Evolutionary conservation across 1,140 invertebrate genomes (phyloP), one percentile per base, ranked within the genome.

Genomic region (Campoletis sonorensis): DNA sequence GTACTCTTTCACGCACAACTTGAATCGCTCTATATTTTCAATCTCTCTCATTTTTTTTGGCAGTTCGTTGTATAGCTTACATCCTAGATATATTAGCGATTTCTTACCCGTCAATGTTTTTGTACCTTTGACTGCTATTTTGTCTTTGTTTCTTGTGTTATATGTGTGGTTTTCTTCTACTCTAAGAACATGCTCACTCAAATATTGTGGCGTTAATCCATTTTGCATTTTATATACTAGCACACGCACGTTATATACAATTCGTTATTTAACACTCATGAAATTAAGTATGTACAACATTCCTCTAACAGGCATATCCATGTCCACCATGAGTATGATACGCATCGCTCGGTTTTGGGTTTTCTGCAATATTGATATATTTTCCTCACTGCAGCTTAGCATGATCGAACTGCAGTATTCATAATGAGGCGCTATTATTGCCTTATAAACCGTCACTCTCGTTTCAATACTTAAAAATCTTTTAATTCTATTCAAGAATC

Each of bases 321-420:
- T 30, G 45, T 72, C 27, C 23, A 27, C 51, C 40, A 27, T 61
- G 18, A 75, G 45, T 18, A 75, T 81, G 13, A 71, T 23, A 21
- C 71, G 21, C 79, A 81, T 81, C 58, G 79, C 71, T 30, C 70
- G 49, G 26, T 73, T 81, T 40, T 73, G 70, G n/a, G 54, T 26
- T 81, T 30, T 73, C 71, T 80, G 68, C 30, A 80, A 21, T 26
- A 45, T 23, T 4, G 70, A n/a, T n/a, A 80, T 13, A 18, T 58
- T 49, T 33, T 72, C 49, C 64, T 81, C 27, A 26, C 49, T 72
- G 27, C 72, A 61, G 30, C 79, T 81, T 30, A 81, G 26, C 49
- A 81, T 51, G 1, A 78, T 15, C 27, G 81, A 78, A 71, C 40
- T 78, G 68, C 75, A 81, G 27, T 81, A 81, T 49, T 81, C 75